Conservation (phyloP, 2,888 invertebrate species). For the Salpingus planirostris region DNA sequence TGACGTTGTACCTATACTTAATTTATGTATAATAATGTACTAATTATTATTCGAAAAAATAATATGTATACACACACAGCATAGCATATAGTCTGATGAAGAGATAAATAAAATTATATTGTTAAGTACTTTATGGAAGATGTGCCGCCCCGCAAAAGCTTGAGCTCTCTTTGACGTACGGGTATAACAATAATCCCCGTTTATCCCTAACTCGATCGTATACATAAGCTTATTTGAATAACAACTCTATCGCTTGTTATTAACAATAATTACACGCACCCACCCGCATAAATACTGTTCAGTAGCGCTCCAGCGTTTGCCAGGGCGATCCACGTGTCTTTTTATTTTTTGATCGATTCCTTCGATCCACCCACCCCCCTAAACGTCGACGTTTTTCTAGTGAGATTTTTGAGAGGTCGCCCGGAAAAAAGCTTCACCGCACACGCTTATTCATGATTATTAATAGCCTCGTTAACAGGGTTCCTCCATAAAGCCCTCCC, state of each 20-base stretch:
- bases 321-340: conserved; percentile 45
- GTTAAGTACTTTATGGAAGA: conserved; percentile 9
- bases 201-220: too few species aligned
- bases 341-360: too few species aligned
- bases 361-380: neutral
- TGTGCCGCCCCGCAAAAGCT: conserved; percentile 33
- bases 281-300: neutral
- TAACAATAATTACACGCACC: neutral
- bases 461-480: too few species aligned
- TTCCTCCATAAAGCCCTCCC: too few species aligned
- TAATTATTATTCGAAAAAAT: neutral
- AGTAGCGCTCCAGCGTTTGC: conserved; percentile 54
- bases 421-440: too few species aligned
- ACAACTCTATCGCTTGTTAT: too few species aligned
- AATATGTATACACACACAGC: conserved; percentile 3
- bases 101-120: neutral
- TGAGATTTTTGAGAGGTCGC: neutral
- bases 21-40: conserved; percentile 8
- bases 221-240: too few species aligned
- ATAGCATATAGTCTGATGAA: conserved; percentile 2
- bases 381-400: conserved; percentile 1
- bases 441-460: too few species aligned
- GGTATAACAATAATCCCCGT: too few species aligned
- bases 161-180: too few species aligned
- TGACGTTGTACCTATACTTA: too few species aligned